Evolutionary conservation across 2,113 vertebrate species (phyloP).

Genomic region (Pantherophis guttatus): DNA sequence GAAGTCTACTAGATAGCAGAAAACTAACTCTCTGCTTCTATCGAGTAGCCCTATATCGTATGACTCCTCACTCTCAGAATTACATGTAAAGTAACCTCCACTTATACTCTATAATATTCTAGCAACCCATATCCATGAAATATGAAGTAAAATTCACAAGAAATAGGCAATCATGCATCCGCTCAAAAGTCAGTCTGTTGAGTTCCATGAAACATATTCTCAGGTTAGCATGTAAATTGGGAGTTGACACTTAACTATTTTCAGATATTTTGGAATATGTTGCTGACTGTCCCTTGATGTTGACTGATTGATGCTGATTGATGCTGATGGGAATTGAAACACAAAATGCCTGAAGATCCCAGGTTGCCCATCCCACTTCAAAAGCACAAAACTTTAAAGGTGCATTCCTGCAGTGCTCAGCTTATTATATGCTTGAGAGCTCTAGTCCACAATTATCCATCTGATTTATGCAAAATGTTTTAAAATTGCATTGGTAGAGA

Average conservation of each 20-base stretch:
- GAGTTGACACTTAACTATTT: neutral
- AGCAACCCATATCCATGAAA: neutral
- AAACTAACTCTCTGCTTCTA: neutral
- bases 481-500: neutral
- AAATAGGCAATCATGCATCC: neutral
- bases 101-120: neutral
- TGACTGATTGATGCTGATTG: neutral
- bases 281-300: neutral
- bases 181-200: neutral
- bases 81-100: neutral
- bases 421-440: neutral
- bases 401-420: too few species aligned
- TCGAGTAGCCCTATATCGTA: neutral
- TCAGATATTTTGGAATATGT: neutral
- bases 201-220: neutral
- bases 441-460: neutral
- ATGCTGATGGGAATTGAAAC: neutral
- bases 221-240: neutral
- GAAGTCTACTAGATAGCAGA: neutral
- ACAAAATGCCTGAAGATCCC: neutral
- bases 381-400: neutral
- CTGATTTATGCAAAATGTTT: neutral
- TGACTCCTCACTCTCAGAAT: neutral
- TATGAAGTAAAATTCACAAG: neutral
- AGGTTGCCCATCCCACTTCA: neutral